These are phyloP conservation scores for Aphelenchoides besseyi DNA, from an alignment of 1,140 invertebrate genomes.

Conservation along the genomic window DNA sequence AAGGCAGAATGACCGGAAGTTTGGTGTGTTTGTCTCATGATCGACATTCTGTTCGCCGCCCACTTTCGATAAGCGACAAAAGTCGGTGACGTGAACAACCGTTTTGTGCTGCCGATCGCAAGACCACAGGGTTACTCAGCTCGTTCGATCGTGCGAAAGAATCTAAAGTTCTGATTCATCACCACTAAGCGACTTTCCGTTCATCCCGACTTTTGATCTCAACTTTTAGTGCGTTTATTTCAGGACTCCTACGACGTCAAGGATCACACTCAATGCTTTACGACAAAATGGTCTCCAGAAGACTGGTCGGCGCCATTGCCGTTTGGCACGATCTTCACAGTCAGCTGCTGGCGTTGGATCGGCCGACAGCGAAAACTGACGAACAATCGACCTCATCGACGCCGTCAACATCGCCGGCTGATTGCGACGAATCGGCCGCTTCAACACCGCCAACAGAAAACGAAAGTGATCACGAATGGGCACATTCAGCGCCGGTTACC, in stretches of 20 bases:
- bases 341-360: constrained; percentile 43
- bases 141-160: too few species aligned
- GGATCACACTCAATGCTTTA: constrained; percentile 49
- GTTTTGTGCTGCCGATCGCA: too few species aligned
- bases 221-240: constrained; percentile 6
- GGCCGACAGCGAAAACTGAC: constrained; percentile 20
- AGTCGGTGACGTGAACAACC: too few species aligned
- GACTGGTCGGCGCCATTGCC: constrained; percentile 60
- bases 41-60: too few species aligned
- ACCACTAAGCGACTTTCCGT: too few species aligned
- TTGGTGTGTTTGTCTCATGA: too few species aligned
- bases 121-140: too few species aligned
- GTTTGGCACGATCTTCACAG: constrained; percentile 59
- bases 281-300: constrained; percentile 48
- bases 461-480: constrained; percentile 29
- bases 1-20: too few species aligned
- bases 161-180: too few species aligned
- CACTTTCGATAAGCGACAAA: too few species aligned
- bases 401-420: constrained; percentile 25
- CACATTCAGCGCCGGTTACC: background rate
- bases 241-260: constrained; percentile 13
- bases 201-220: too few species aligned
- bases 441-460: constrained; percentile 2
- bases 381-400: constrained; percentile 15
- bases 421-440: background rate